phyloP scores from a whole-genome alignment of 2,113 vertebrate species.

The Aviceda subcristata region DNA sequence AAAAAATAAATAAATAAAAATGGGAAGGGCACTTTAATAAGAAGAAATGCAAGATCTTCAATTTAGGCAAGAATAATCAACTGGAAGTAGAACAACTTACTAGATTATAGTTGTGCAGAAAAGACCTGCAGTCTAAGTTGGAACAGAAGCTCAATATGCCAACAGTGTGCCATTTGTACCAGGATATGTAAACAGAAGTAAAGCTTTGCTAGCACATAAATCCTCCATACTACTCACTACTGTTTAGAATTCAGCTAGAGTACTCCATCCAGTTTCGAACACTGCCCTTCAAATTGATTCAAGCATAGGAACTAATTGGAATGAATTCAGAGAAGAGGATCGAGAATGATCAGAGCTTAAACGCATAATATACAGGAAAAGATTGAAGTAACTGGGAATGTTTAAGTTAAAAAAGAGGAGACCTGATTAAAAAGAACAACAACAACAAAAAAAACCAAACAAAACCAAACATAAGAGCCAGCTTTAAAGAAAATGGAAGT shows the following conservation, averaged over 20 bases:
- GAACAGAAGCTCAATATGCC: not conserved
- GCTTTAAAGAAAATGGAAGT: not conserved
- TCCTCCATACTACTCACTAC: not conserved
- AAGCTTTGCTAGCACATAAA: not conserved
- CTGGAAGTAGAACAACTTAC: not conserved
- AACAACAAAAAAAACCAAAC: accelerated
- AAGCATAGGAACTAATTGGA: not conserved
- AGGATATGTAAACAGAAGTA: not conserved
- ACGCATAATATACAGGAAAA: not conserved
- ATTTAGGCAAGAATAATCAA: not conserved
- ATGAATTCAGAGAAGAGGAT: not conserved
- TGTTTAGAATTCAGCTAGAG: not conserved
- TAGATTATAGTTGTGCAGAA: not conserved
- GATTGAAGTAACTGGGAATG: not conserved
- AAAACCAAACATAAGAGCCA: not conserved
- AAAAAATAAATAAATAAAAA: not conserved
- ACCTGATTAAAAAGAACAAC: not conserved
- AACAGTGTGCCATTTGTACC: not conserved
- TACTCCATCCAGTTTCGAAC: not conserved
- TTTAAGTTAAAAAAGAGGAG: not conserved
- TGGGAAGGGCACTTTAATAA: not conserved
- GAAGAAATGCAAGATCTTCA: not conserved
- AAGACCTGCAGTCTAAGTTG: not conserved
- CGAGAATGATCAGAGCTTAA: not conserved
- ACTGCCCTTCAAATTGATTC: not conserved